A percentile compares a stretch with the other conserved stretches of the same genome.
Evolutionary conservation across 2,888 invertebrate species (phyloP).

Genomic region (Hipparchia sbordonii): DNA sequence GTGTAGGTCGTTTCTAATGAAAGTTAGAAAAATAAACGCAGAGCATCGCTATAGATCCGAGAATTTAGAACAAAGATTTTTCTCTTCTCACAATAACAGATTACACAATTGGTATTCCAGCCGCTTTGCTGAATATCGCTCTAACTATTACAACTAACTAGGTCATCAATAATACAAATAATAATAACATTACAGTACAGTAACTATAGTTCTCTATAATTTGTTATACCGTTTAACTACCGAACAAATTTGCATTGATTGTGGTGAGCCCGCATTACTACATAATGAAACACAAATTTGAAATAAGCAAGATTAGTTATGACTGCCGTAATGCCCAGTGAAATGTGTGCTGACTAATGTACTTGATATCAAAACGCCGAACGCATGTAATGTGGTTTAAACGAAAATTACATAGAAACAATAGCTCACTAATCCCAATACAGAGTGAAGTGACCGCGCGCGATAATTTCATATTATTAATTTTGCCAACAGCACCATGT

Average conservation of each 20-base stretch:
- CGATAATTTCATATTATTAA: slow-evolving; percentile 73
- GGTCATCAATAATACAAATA: background rate
- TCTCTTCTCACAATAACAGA: too few relatives aligned
- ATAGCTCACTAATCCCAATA: slow-evolving; percentile 51
- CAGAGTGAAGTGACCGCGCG: slow-evolving; percentile 55
- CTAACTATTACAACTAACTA: slow-evolving; percentile 7
- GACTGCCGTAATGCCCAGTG: slow-evolving; percentile 31
- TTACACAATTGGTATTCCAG: background rate
- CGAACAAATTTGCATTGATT: slow-evolving; percentile 32
- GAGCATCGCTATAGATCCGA: too few relatives aligned
- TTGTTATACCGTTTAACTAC: slow-evolving; percentile 19
- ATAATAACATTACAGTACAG: background rate
- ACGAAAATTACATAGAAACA: slow-evolving; percentile 44
- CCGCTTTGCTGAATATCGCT: background rate
- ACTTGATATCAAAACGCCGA: slow-evolving; percentile 31
- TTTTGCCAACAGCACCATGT: slow-evolving; percentile 64
- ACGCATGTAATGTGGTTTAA: slow-evolving; percentile 40
- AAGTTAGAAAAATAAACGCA: background rate
- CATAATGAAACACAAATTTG: slow-evolving; percentile 36
- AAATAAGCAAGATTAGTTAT: slow-evolving; percentile 39
- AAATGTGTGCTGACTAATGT: slow-evolving; percentile 36
- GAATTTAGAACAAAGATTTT: too few relatives aligned
- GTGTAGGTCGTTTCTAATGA: too few relatives aligned
- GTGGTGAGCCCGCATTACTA: slow-evolving; percentile 33
- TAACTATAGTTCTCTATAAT: slow-evolving; percentile 8